Conservation (phyloP, 1,140 invertebrate species). For the Stegodyphus mimosarum region DNA sequence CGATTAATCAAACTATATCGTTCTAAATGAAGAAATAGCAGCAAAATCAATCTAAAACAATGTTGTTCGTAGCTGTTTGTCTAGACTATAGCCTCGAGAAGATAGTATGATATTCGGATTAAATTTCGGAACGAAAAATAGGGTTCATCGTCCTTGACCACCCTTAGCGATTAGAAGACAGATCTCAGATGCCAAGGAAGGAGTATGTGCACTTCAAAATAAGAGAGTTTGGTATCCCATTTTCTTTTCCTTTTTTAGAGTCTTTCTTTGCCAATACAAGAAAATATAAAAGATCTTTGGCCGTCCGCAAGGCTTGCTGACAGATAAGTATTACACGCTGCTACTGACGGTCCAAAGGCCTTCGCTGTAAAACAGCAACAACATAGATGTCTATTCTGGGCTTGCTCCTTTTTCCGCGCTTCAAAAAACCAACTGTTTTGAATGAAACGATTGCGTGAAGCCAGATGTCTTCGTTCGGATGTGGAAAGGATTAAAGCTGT, state of each 20-base stretch:
- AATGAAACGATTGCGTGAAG: neutral
- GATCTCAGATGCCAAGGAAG: neutral
- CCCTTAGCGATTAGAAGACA: too few species aligned
- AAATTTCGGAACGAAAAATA: too few species aligned
- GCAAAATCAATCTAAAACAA: too few species aligned
- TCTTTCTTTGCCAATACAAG: neutral
- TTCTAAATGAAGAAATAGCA: too few species aligned
- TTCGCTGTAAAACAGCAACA: neutral
- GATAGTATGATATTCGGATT: too few species aligned
- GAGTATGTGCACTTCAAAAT: neutral
- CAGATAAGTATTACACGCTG: neutral
- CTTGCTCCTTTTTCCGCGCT: neutral
- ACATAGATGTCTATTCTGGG: constrained; percentile 25
- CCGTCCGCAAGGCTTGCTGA: constrained; percentile 22
- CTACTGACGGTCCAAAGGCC: constrained; percentile 21
- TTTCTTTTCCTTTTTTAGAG: neutral
- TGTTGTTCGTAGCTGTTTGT: too few species aligned
- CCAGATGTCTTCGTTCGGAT: constrained; percentile 6
- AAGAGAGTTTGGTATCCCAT: neutral
- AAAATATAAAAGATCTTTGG: constrained; percentile 17
- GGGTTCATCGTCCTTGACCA: too few species aligned
- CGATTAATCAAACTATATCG: too few species aligned
- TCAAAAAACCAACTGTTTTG: constrained; percentile 13
- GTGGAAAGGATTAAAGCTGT: too few species aligned
- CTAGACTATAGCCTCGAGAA: too few species aligned